phyloP scores from a whole-genome alignment of 2,113 vertebrate genomes.

The Polypterus senegalus region DNA sequence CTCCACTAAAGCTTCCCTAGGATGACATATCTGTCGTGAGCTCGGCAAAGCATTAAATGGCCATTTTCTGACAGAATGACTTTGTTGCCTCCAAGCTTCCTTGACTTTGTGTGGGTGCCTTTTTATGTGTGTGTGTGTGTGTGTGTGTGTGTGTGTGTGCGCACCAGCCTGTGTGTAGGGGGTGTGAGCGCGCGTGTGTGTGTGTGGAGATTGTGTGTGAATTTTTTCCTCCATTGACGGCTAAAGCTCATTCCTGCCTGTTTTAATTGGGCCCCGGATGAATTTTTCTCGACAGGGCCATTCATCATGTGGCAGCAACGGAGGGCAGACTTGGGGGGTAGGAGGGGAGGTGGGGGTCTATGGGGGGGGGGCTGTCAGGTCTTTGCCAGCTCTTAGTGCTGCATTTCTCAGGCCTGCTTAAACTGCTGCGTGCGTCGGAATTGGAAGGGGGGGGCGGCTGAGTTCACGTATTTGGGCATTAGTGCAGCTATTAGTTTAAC shows the following conservation, averaged over 20 bases:
- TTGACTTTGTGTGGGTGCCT: constrained; percentile 47
- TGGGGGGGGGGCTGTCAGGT: no score
- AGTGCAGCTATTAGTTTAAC: constrained; percentile 96
- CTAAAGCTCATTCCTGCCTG: constrained; percentile 70
- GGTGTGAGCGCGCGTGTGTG: constrained; percentile 6
- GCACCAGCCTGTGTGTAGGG: neutral
- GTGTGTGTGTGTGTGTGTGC: no score
- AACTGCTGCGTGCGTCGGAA: no score
- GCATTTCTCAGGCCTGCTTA: constrained; percentile 68
- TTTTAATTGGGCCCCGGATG: constrained; percentile 98
- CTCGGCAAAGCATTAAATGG: constrained; percentile 83
- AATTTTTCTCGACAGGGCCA: constrained; percentile 98
- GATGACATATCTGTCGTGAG: constrained; percentile 76
- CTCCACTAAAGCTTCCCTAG: constrained; percentile 53
- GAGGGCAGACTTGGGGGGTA: constrained; percentile 87
- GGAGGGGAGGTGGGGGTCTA: constrained; percentile 42
- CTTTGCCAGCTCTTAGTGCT: no score
- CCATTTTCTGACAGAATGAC: constrained; percentile 83
- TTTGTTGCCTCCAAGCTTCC: constrained; percentile 49
- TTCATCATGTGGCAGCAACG: constrained; percentile 97
- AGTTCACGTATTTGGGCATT: constrained; percentile 85
- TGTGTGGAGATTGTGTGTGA: constrained; percentile 4
- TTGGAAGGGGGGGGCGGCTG: constrained; percentile 61
- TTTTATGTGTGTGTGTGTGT: constrained; percentile 41
- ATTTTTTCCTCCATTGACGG: constrained; percentile 46